Conservation (phyloP, 2,797 vertebrate species). For the Epinephelus malabaricus region DNA sequence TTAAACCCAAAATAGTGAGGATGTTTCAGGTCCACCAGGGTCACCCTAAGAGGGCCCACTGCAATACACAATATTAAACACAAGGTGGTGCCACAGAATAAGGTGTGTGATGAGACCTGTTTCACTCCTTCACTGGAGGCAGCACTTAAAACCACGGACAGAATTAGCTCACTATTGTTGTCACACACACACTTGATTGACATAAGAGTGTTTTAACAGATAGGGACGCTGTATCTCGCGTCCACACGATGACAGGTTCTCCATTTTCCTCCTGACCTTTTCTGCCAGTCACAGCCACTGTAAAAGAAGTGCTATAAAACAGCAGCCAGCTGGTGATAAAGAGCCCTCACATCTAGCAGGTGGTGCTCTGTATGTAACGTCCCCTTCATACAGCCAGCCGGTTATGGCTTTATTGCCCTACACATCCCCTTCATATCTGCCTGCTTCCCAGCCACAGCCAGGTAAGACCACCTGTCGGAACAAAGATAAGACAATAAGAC, state of each 20-base stretch:
- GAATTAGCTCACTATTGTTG: slow-evolving; percentile 13
- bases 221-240: slow-evolving; percentile 35
- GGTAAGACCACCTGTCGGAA: slow-evolving; percentile 86
- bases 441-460: slow-evolving; percentile 70
- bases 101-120: slow-evolving; percentile 16
- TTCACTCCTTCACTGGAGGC: background rate
- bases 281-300: slow-evolving; percentile 77
- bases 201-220: slow-evolving; percentile 34
- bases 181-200: slow-evolving; percentile 18
- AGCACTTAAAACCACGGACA: background rate
- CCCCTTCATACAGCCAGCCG: slow-evolving; percentile 76
- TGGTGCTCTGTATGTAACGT: slow-evolving; percentile 81
- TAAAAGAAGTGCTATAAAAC: slow-evolving; percentile 84
- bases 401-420: slow-evolving; percentile 87
- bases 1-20: background rate
- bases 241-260: slow-evolving; percentile 62
- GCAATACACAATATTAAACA: slow-evolving; percentile 49
- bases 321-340: slow-evolving; percentile 83
- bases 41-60: background rate
- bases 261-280: slow-evolving; percentile 75
- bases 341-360: slow-evolving; percentile 82
- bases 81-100: slow-evolving; percentile 74
- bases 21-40: background rate
- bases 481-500: slow-evolving; percentile 79
- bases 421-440: slow-evolving; percentile 84